Base-by-base conservation (phyloP, 2,113 vertebrate species). In the Turnix velox region DNA sequence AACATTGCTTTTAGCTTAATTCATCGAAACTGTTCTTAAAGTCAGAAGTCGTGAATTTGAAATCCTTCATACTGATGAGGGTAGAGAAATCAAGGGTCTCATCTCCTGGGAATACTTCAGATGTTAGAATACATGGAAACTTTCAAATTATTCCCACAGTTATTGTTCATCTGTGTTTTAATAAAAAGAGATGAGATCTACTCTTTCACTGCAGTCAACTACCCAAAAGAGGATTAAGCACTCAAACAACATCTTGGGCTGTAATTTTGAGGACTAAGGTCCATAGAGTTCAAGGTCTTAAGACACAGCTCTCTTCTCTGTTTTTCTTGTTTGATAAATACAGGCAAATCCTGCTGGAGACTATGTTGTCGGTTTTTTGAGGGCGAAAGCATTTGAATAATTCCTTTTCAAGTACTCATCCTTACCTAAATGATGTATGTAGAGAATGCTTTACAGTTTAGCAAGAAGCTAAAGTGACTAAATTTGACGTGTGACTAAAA, bases 391-490 rank as follows among this genome's bases (percentile, higher is more conserved):
- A n/a, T n/a, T n/a, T 68, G 6, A 4, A 17, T 19, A 42, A 4
- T 42, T 10, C 37, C 33, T 66, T 79, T 73, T n/a, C 2, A 84
- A 59, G 10, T 30, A 61, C 2, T 43, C 18, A 39, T 42, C 22
- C 65, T 51, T 77, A 2, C 6, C 4, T 4, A 59, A 40, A 67
- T 0, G 4, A 2, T 43, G 9, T 23, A 30, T 11, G 18, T 7
- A 30, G 17, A 77, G 1, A 93, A 69, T 22, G 6, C 1, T 31
- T 66, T 28, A 22, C 28, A 7, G 2, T 71, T 65, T 42, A 87
- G 15, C 7, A 82, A 62, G 18, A 80, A 15, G 14, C 4, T 65
- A 42, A 49, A 72, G 7, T n/a, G n/a, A n/a, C n/a, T n/a, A n/a
- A n/a, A n/a, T n/a, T n/a, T n/a, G n/a, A n/a, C n/a, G n/a, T n/a